Evolutionary conservation across 2,113 vertebrate genomes (phyloP).

Genomic region (Hoplias malabaricus): DNA sequence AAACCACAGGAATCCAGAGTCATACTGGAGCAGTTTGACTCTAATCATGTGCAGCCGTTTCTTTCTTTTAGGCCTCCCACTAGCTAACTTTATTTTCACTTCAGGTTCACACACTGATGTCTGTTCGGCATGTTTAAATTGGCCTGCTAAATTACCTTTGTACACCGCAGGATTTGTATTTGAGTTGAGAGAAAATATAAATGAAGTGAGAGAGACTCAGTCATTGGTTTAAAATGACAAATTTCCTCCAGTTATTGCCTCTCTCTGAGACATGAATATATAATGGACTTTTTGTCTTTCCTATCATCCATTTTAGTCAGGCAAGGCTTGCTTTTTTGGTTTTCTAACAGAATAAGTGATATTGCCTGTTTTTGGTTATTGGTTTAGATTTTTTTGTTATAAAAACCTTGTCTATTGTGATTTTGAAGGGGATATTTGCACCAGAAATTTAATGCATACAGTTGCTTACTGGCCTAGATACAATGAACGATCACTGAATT

Average conservation of each 20-base stretch:
- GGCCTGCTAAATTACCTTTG: conserved; percentile 52
- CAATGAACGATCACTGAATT: too few relatives aligned
- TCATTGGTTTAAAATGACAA: neutral
- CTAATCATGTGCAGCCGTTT: conserved; percentile 82
- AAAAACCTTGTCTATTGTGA: too few relatives aligned
- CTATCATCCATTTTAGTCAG: too few relatives aligned
- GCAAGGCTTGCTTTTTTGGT: too few relatives aligned
- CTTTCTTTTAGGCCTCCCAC: conserved; percentile 67
- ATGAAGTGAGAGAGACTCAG: neutral
- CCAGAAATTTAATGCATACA: too few relatives aligned
- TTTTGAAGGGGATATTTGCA: too few relatives aligned
- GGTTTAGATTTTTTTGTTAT: too few relatives aligned
- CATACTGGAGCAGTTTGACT: conserved; percentile 88
- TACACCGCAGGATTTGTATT: neutral
- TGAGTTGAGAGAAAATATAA: neutral
- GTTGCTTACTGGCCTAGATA: too few relatives aligned
- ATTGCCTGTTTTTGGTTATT: too few relatives aligned
- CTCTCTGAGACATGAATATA: conserved; percentile 1
- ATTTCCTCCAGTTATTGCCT: conserved; percentile 13
- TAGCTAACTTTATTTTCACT: conserved; percentile 47
- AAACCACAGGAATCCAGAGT: conserved; percentile 91
- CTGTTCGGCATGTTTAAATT: conserved; percentile 51
- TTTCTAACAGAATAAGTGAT: too few relatives aligned
- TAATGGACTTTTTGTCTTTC: conserved; percentile 11
- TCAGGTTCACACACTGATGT: conserved; percentile 39